Evolutionary conservation across 1,140 invertebrate species (phyloP), one percentile per base, ranked within the genome.

Genomic region (Hyles euphorbiae): DNA sequence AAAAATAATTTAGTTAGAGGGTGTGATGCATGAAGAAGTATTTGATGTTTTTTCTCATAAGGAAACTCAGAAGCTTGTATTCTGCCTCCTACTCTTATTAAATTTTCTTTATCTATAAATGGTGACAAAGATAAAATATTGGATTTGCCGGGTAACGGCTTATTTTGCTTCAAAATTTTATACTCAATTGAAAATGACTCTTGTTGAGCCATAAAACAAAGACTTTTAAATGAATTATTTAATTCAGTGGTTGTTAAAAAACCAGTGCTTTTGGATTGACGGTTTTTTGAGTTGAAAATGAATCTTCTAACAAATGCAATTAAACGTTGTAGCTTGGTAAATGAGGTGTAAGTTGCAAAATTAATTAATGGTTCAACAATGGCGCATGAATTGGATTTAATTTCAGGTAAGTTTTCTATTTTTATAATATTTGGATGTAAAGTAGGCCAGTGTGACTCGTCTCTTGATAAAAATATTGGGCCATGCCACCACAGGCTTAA

Each of bases 1-100:
- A 58, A 58, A 46, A 33, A 53, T 7, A 58, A 12, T 34, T 58
- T 58, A 43, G 50, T 58, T 34, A 58, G 12, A 34, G 52, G 50
- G 34, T 58, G 32, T 34, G 50, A 58, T 3, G 54, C 9, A 44
- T 54, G 36, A 3, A 56, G 8, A 8, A 56, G 9, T 33, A 56
- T 56, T 10, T 43, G 54, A 47, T 56, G 54, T 47, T 34, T 56
- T n/a, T 56, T 56, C 5, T 46, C n/a, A 34, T 56, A 56, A 34
- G 3, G 2, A 10, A 34, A 57, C 5, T 49, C 9, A 6, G 56
- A 49, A 3, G 47, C 10, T 5, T 57, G 10, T 3, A 57, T 57
- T 40, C 56, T 47, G 7, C 46, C 56, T 50, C 56, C 56, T 36
- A 57, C 56, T 50, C 56, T 36, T 3, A 57, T 57, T 43, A 53